A percentile compares a stretch with the other conserved stretches of the same genome.
Conservation (phyloP, 2,888 invertebrate genomes). For the Macrosiphum euphorbiae region DNA sequence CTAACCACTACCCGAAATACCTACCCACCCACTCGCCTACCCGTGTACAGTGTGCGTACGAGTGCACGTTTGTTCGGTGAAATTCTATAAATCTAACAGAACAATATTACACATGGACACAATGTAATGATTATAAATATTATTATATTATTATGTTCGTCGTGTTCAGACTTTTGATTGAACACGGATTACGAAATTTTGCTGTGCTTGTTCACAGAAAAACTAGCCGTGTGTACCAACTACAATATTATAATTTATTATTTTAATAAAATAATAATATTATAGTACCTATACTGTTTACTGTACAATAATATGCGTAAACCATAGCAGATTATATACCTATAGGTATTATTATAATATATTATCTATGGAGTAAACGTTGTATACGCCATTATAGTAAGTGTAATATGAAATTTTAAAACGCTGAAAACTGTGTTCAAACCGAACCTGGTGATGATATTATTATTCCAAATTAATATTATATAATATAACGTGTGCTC, state of each 20-base stretch:
- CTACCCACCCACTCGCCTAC: neutral
- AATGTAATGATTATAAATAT: neutral
- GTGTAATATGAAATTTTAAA: neutral
- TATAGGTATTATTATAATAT: too few species aligned
- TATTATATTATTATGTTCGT: neutral
- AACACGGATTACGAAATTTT: neutral
- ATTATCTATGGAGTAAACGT: neutral
- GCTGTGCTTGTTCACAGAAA: neutral
- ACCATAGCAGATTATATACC: too few species aligned
- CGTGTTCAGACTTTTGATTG: neutral
- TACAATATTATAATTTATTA: neutral
- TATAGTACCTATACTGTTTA: too few species aligned
- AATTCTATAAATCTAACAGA: neutral
- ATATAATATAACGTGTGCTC: neutral
- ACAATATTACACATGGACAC: neutral
- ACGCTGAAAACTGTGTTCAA: neutral
- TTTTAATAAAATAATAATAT: neutral
- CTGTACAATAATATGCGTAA: too few species aligned
- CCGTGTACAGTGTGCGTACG: too few species aligned
- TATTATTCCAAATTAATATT: neutral
- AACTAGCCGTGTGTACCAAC: neutral
- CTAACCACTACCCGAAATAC: neutral
- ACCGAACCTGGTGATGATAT: neutral
- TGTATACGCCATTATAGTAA: neutral
- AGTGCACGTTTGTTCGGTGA: neutral